phyloP scores from a whole-genome alignment of 2,888 invertebrate genomes.

The Gerris lacustris region DNA sequence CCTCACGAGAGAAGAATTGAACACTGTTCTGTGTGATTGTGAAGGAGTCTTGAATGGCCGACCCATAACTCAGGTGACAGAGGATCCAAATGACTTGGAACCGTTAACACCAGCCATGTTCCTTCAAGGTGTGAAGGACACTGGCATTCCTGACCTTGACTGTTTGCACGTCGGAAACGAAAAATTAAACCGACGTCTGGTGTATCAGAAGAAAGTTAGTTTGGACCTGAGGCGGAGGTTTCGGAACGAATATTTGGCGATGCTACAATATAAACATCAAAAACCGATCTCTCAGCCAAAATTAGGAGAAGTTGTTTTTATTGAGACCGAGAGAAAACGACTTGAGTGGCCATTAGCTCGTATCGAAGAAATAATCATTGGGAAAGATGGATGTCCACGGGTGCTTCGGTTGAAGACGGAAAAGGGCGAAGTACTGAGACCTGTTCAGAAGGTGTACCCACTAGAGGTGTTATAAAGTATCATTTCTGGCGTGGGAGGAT shows the following conservation, averaged over 20 bases:
- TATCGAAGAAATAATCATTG: neutral
- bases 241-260: neutral
- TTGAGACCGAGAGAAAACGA: neutral
- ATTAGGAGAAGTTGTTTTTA: neutral
- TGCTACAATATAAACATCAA: neutral
- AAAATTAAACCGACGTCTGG: neutral
- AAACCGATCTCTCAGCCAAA: neutral
- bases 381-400: neutral
- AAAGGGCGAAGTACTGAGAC: neutral
- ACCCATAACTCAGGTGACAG: conserved; percentile 20
- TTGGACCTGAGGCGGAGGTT: neutral
- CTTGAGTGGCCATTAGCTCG: neutral
- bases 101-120: neutral
- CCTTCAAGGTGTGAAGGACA: neutral
- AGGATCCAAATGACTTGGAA: neutral
- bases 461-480: neutral
- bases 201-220: neutral
- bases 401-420: neutral
- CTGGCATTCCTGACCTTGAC: neutral
- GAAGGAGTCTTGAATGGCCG: conserved; percentile 17
- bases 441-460: neutral
- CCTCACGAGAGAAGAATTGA: conserved; percentile 16
- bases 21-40: conserved; percentile 20
- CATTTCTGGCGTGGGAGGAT: too few relatives aligned
- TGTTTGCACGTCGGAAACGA: neutral